Conservation (phyloP, 2,113 vertebrate genomes). For the Excalfactoria chinensis region DNA sequence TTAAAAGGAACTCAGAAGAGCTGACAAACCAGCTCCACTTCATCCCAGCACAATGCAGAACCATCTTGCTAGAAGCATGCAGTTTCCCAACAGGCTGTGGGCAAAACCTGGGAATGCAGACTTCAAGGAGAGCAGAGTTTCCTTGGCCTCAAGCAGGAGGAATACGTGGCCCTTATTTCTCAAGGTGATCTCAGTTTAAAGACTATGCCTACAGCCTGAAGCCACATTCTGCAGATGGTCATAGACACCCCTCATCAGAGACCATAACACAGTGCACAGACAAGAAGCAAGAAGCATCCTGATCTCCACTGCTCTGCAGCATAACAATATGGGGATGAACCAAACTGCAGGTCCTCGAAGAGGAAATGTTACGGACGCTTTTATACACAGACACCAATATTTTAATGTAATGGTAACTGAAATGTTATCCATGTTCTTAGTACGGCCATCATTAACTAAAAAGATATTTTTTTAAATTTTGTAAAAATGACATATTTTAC, state of each 20-base stretch:
- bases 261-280: accelerated
- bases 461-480: slow-evolving; percentile 84
- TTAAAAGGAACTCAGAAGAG: neutral
- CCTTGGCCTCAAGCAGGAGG: neutral
- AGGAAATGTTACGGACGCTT: slow-evolving; percentile 71
- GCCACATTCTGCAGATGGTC: accelerated
- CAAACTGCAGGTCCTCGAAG: slow-evolving; percentile 33
- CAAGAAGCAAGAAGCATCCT: neutral
- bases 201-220: neutral
- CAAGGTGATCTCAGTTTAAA: neutral
- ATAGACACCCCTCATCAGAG: accelerated
- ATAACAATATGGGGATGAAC: neutral
- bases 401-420: slow-evolving; percentile 82
- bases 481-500: slow-evolving; percentile 97
- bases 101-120: neutral
- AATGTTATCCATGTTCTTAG: slow-evolving; percentile 90
- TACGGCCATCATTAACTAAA: slow-evolving; percentile 84
- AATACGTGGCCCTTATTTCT: neutral
- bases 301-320: neutral
- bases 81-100: accelerated
- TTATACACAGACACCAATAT: slow-evolving; percentile 85
- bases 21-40: neutral
- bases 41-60: neutral
- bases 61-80: neutral
- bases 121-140: neutral